phyloP scores from a whole-genome alignment of 2,113 vertebrate genomes.

The Galemys pyrenaicus region DNA sequence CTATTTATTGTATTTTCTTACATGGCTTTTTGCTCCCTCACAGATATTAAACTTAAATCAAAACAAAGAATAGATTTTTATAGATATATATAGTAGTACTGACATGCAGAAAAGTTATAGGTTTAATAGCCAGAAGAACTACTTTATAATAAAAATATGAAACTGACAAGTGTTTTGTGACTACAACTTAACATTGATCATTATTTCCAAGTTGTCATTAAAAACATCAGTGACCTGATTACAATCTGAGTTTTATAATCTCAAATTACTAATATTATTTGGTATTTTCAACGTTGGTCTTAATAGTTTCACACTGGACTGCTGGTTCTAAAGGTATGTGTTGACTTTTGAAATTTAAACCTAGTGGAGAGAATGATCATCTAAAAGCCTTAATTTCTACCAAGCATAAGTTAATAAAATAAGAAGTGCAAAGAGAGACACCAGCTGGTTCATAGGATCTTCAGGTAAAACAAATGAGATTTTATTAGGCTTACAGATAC shows the following conservation, averaged over 20 bases:
- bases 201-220: slow-evolving; percentile 1
- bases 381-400: slow-evolving; percentile 63
- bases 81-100: not conserved
- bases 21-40: not conserved
- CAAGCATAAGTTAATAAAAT: slow-evolving; percentile 62
- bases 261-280: slow-evolving; percentile 51
- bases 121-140: not conserved
- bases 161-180: slow-evolving; percentile 17
- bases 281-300: slow-evolving; percentile 20
- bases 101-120: not conserved
- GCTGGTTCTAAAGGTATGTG: slow-evolving; percentile 31
- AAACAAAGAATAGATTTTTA: slow-evolving; percentile 9
- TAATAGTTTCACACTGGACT: slow-evolving; percentile 37
- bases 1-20: not conserved
- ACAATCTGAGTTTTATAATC: slow-evolving; percentile 29
- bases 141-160: slow-evolving; percentile 31
- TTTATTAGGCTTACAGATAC: slow-evolving; percentile 72
- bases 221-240: slow-evolving; percentile 22
- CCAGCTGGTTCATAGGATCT: slow-evolving; percentile 62
- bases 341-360: slow-evolving; percentile 58
- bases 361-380: slow-evolving; percentile 51
- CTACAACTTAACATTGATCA: slow-evolving; percentile 14
- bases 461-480: slow-evolving; percentile 77
- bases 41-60: not conserved
- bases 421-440: slow-evolving; percentile 58